Conservation (phyloP, 2,888 invertebrate species). For the Sepiola atlantica region DNA sequence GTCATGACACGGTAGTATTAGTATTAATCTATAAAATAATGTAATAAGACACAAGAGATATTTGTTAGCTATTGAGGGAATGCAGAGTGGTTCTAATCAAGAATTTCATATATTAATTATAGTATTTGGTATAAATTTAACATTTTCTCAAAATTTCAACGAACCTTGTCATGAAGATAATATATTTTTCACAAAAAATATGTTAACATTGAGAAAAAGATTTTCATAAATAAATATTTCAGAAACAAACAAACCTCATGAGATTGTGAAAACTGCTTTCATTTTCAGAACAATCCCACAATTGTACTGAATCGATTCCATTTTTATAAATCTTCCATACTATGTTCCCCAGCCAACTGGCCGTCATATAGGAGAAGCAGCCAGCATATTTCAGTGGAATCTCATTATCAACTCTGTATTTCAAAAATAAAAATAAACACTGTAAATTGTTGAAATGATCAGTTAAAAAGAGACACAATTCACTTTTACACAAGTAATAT, state of each 20-base stretch:
- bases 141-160: neutral
- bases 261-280: constrained; percentile 77
- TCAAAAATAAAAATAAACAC: neutral
- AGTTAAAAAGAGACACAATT: neutral
- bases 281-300: constrained; percentile 75
- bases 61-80: no score
- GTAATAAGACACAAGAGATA: no score
- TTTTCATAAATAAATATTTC: neutral
- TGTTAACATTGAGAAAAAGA: neutral
- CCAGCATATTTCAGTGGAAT: constrained; percentile 77
- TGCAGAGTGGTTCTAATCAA: no score
- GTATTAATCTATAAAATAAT: no score
- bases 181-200: neutral
- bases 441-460: neutral
- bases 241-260: constrained; percentile 74
- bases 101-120: no score
- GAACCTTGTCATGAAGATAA: neutral
- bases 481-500: neutral
- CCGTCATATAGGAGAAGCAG: constrained; percentile 77
- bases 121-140: no score
- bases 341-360: constrained; percentile 77
- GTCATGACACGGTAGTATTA: no score
- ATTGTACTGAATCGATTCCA: constrained; percentile 75
- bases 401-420: constrained; percentile 58
- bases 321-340: constrained; percentile 77